Evolutionary conservation across 2,888 invertebrate species (phyloP).

Genomic region (Proisotoma minuta): DNA sequence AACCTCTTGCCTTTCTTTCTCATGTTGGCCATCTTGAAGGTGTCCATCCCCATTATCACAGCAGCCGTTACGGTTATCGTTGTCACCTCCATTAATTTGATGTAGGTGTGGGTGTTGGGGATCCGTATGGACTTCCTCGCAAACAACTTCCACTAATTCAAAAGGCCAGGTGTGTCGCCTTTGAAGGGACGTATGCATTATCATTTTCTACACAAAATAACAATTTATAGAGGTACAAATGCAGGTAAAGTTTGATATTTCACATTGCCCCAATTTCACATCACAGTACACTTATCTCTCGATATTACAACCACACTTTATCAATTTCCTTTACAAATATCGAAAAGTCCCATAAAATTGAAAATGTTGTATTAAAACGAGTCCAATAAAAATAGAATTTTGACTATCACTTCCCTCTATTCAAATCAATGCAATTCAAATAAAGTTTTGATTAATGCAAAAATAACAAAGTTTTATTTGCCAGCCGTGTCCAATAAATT

Average conservation of each 20-base stretch:
- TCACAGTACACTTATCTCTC: not conserved
- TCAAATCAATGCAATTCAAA: too few species aligned
- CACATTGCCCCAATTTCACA: not conserved
- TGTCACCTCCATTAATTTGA: too few species aligned
- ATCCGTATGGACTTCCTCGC: constrained; percentile 9
- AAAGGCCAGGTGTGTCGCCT: constrained; percentile 39
- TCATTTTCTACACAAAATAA: constrained; percentile 18
- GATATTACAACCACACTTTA: too few species aligned
- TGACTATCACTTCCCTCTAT: too few species aligned
- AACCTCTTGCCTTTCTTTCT: not conserved
- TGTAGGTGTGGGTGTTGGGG: not conserved
- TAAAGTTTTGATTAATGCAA: too few species aligned
- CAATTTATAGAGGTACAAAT: not conserved
- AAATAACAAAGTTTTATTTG: too few species aligned
- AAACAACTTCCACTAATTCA: constrained; percentile 31
- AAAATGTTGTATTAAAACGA: not conserved
- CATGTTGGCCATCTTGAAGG: not conserved
- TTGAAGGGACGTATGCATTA: constrained; percentile 32
- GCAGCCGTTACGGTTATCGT: too few species aligned
- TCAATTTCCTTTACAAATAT: not conserved
- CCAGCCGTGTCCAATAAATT: too few species aligned
- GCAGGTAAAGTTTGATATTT: not conserved
- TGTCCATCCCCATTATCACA: not conserved
- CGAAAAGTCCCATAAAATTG: not conserved
- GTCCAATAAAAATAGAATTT: not conserved